Evolutionary conservation across 2,113 vertebrate genomes (phyloP).

Genomic region (Pseudopodoces humilis): DNA sequence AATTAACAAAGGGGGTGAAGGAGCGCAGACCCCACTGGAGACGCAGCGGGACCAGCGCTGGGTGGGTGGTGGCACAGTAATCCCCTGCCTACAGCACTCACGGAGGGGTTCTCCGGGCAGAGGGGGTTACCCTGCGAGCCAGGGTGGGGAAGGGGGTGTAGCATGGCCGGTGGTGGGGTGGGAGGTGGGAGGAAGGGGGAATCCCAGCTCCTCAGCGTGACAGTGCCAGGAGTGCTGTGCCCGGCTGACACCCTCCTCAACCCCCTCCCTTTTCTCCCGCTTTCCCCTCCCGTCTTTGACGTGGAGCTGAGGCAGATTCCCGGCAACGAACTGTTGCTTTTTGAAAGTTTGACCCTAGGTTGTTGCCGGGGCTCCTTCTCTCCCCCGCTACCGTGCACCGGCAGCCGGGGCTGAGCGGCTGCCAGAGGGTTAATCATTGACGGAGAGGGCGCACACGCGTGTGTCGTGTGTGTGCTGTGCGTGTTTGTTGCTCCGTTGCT

Average conservation of each 20-base stretch:
- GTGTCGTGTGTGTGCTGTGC: background rate
- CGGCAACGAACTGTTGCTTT: accelerated
- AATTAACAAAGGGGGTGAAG: background rate
- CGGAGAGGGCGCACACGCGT: background rate
- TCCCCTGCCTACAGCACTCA: background rate
- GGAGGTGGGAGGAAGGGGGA: too few species aligned
- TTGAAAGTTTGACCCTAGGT: background rate
- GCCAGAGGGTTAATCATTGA: background rate
- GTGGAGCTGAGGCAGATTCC: background rate
- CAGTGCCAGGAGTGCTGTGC: background rate
- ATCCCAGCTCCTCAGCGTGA: background rate
- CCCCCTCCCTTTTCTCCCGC: accelerated
- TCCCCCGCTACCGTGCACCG: background rate
- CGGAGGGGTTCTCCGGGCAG: background rate
- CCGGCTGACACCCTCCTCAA: background rate
- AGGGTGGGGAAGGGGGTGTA: background rate
- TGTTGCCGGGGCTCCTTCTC: background rate
- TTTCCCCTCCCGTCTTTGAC: background rate
- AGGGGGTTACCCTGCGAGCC: background rate
- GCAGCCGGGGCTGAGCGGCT: background rate
- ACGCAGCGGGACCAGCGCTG: accelerated
- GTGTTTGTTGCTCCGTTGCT: conserved; percentile 45
- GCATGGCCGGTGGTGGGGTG: accelerated
- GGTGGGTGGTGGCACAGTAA: background rate
- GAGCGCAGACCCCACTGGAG: background rate